Evolutionary conservation across 1,140 invertebrate species (phyloP).

Genomic region (Cydia amplana): DNA sequence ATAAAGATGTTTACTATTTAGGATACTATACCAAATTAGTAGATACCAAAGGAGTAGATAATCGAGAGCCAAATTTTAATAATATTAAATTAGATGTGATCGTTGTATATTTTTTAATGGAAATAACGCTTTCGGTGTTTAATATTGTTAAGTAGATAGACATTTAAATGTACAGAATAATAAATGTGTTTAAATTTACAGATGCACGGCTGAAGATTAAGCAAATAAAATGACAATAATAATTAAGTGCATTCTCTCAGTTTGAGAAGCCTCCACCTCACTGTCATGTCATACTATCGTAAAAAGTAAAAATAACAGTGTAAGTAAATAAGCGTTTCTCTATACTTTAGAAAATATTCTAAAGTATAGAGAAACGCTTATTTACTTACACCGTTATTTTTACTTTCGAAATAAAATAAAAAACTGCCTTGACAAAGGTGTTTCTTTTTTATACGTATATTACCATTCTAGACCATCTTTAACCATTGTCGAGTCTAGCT

Average conservation of each 20-base stretch:
- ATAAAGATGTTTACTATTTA: not conserved
- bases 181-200: not conserved
- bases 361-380: too few relatives aligned
- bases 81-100: conserved; percentile 6
- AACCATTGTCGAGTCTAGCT: too few relatives aligned
- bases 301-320: too few relatives aligned
- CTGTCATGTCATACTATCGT: not conserved
- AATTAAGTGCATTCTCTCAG: not conserved
- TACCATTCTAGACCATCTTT: too few relatives aligned
- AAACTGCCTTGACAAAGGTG: too few relatives aligned
- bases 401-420: too few relatives aligned
- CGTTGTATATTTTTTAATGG: conserved; percentile 22
- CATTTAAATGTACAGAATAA: not conserved
- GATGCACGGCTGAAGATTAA: not conserved
- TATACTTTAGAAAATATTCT: too few relatives aligned
- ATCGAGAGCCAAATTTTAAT: conserved; percentile 15
- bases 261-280: not conserved
- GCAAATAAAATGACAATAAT: not conserved
- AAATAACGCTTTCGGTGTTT: conserved; percentile 20
- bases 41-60: not conserved
- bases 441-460: too few relatives aligned
- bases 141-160: conserved; percentile 22
- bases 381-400: too few relatives aligned
- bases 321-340: too few relatives aligned
- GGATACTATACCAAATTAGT: not conserved